A percentile compares a stretch with the other conserved stretches of the same genome.
Conservation (phyloP, 2,797 vertebrate genomes). For the Eulemur coronatus region DNA sequence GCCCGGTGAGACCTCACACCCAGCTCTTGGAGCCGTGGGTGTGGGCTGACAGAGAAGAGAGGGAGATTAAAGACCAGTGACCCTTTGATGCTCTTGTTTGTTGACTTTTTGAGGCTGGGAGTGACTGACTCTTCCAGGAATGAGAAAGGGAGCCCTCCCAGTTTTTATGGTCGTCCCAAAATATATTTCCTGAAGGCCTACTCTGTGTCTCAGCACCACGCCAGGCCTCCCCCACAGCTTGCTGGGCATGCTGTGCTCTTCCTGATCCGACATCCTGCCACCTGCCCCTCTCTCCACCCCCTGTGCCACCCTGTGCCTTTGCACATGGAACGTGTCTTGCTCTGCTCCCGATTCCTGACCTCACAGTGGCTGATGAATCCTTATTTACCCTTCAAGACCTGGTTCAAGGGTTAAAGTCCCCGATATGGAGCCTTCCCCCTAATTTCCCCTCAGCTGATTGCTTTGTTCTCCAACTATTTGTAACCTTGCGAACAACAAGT, state of each 20-base stretch:
- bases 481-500: not conserved
- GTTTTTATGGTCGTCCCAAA: not conserved
- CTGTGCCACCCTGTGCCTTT: not conserved
- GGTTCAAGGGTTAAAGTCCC: not conserved
- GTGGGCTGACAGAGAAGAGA: not conserved
- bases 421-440: not conserved
- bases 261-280: not conserved
- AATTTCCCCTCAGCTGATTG: not conserved
- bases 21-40: not conserved
- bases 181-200: not conserved
- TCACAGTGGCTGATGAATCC: not conserved
- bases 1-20: not conserved
- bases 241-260: not conserved
- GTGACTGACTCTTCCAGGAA: not conserved
- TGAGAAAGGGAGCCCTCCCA: not conserved
- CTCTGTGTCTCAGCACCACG: not conserved
- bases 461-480: not conserved
- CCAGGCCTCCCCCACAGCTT: not conserved
- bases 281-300: too few relatives aligned
- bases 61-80: not conserved
- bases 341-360: not conserved
- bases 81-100: not conserved
- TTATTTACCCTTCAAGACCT: not conserved
- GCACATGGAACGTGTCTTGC: not conserved
- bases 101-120: constrained; percentile 19